Evolutionary conservation across 2,888 invertebrate genomes (phyloP).

Genomic region (Spodoptera exigua): DNA sequence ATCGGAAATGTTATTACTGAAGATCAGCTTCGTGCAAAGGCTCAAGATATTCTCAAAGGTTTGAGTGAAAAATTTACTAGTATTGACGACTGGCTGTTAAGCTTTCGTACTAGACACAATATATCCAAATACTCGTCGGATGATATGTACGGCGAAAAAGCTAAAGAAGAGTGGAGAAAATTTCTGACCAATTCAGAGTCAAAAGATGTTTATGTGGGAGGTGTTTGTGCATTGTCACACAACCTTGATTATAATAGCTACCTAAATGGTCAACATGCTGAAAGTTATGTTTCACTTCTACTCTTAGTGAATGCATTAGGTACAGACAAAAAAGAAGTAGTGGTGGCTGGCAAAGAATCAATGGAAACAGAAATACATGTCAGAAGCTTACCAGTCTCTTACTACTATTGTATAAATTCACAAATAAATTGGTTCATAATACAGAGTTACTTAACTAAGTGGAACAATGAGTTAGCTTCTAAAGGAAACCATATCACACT

Average conservation of each 20-base stretch:
- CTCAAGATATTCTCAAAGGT: conserved; percentile 57
- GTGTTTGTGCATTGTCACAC: conserved; percentile 61
- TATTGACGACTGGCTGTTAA: conserved; percentile 64
- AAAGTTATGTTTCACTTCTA: conserved; percentile 63
- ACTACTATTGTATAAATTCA: conserved; percentile 57
- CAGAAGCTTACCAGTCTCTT: conserved; percentile 63
- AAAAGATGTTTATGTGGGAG: conserved; percentile 61
- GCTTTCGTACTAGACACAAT: conserved; percentile 63
- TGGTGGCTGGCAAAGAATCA: conserved; percentile 60
- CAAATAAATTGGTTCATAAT: conserved; percentile 58
- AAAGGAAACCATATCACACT: conserved; percentile 56
- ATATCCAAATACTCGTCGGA: conserved; percentile 57
- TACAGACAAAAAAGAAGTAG: conserved; percentile 59
- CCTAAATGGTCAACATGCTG: conserved; percentile 50
- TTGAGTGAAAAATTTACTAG: conserved; percentile 58
- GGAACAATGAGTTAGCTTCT: conserved; percentile 59
- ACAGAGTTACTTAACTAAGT: conserved; percentile 59
- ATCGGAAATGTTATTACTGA: conserved; percentile 58
- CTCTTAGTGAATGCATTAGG: conserved; percentile 61
- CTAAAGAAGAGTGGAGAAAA: conserved; percentile 59
- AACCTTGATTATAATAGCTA: conserved; percentile 59
- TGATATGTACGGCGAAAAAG: conserved; percentile 44
- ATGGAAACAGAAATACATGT: conserved; percentile 47
- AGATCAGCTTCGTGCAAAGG: conserved; percentile 56
- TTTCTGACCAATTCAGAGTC: conserved; percentile 51